Percentiles rank a stretch among this genome's conserved stretches.
Evolutionary conservation across 2,888 invertebrate genomes (phyloP).

Genomic region (Cybosia mesomella): DNA sequence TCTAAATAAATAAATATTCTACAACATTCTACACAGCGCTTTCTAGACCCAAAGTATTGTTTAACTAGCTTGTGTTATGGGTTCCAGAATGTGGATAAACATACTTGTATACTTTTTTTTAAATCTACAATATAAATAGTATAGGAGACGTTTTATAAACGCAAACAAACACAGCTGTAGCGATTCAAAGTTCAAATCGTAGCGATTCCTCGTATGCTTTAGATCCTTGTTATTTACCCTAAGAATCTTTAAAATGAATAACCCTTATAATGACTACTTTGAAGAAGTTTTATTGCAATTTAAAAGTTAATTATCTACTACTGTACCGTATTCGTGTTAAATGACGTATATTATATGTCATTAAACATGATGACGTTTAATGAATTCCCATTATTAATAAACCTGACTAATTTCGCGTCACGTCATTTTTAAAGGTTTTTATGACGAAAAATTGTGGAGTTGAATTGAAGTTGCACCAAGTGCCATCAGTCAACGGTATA

Average conservation of each 20-base stretch:
- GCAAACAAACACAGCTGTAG: neutral
- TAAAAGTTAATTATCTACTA: conserved; percentile 53
- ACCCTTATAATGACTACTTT: conserved; percentile 71
- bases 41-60: too few species aligned
- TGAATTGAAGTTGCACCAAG: too few species aligned
- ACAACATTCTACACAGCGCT: too few species aligned
- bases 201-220: conserved; percentile 27
- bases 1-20: too few species aligned
- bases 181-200: neutral
- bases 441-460: too few species aligned
- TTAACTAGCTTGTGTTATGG: too few species aligned
- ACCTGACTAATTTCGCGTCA: neutral
- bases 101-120: too few species aligned
- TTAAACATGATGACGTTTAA: neutral
- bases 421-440: neutral
- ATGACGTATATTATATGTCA: neutral
- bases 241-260: conserved; percentile 70
- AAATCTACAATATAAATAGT: too few species aligned
- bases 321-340: conserved; percentile 18
- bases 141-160: neutral
- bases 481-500: too few species aligned
- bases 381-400: neutral
- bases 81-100: too few species aligned
- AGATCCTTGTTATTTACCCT: conserved; percentile 43
- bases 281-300: conserved; percentile 67